Percentiles rank a stretch among this genome's conserved stretches.
Conservation (phyloP, 1,140 invertebrate genomes). For the Drosophila malerkotliana region DNA sequence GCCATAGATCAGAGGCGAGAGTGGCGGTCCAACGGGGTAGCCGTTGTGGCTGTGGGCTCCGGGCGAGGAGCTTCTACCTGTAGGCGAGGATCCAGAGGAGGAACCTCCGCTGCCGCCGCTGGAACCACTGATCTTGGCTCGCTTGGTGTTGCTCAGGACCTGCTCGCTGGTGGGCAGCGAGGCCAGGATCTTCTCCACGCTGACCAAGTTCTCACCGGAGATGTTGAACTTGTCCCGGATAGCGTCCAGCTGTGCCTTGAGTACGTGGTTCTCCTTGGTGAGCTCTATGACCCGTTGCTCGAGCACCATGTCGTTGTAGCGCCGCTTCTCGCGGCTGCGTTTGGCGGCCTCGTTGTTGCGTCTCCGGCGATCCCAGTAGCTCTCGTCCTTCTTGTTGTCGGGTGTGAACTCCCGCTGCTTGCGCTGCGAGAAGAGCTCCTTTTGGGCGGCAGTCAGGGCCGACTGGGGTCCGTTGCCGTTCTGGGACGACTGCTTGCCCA, state of each 20-base stretch:
- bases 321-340: constrained; percentile 95
- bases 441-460: constrained; percentile 76
- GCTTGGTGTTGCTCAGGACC: constrained; percentile 91
- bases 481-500: constrained; percentile 80
- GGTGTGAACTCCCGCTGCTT: constrained; percentile 98
- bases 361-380: constrained; percentile 97
- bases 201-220: constrained; percentile 92
- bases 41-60: constrained; percentile 35
- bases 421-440: constrained; percentile 87
- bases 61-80: constrained; percentile 39
- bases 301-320: constrained; percentile 98
- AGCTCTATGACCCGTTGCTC: constrained; percentile 97
- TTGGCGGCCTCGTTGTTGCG: constrained; percentile 98
- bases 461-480: constrained; percentile 84
- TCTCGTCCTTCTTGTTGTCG: constrained; percentile 98
- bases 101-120: constrained; percentile 29
- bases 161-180: constrained; percentile 92
- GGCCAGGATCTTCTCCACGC: constrained; percentile 93
- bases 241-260: constrained; percentile 95
- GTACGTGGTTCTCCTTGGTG: constrained; percentile 96
- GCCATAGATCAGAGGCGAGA: constrained; percentile 62
- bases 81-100: constrained; percentile 47
- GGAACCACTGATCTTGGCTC: constrained; percentile 87
- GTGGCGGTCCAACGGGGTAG: constrained; percentile 43
- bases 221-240: constrained; percentile 97